These are phyloP conservation scores for Meteorus colon DNA, from an alignment of 2,888 invertebrate genomes.

Conservation along the genomic window DNA sequence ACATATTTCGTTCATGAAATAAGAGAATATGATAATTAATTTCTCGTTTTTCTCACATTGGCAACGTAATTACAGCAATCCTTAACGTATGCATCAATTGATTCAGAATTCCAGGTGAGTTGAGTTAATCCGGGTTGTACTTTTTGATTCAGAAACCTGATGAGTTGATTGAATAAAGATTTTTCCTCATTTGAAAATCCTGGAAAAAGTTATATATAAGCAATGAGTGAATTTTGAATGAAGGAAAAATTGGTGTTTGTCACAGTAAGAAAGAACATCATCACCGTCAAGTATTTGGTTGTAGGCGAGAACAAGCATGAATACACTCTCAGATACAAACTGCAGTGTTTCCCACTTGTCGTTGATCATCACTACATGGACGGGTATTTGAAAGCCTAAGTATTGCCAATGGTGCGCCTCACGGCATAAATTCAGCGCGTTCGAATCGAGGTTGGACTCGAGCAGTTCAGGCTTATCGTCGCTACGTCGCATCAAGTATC, in stretches of 20 bases:
- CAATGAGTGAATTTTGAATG: neutral
- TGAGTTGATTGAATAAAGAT: conserved; percentile 84
- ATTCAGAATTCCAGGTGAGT: conserved; percentile 83
- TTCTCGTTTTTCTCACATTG: conserved; percentile 74
- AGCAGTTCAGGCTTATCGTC: conserved; percentile 77
- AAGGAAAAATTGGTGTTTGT: conserved; percentile 2
- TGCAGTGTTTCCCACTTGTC: conserved; percentile 77
- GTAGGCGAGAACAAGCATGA: conserved; percentile 83
- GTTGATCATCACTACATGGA: conserved; percentile 80
- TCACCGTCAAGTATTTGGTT: conserved; percentile 81
- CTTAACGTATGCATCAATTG: conserved; percentile 82
- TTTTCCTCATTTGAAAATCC: conserved; percentile 86
- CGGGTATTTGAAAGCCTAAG: conserved; percentile 81
- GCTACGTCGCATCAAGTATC: conserved; percentile 83
- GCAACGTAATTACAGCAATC: conserved; percentile 81
- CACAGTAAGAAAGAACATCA: conserved; percentile 30
- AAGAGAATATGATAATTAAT: neutral
- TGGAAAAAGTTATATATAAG: conserved; percentile 56
- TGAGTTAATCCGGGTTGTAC: conserved; percentile 83
- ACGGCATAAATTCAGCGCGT: conserved; percentile 80
- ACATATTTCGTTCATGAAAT: neutral
- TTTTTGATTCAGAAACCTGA: conserved; percentile 77
- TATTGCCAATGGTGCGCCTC: conserved; percentile 85
- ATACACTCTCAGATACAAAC: conserved; percentile 82
- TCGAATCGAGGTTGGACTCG: conserved; percentile 87